These are phyloP conservation scores for Gandaritis pyraliata DNA, from an alignment of 2,888 invertebrate species.

Conservation along the genomic window DNA sequence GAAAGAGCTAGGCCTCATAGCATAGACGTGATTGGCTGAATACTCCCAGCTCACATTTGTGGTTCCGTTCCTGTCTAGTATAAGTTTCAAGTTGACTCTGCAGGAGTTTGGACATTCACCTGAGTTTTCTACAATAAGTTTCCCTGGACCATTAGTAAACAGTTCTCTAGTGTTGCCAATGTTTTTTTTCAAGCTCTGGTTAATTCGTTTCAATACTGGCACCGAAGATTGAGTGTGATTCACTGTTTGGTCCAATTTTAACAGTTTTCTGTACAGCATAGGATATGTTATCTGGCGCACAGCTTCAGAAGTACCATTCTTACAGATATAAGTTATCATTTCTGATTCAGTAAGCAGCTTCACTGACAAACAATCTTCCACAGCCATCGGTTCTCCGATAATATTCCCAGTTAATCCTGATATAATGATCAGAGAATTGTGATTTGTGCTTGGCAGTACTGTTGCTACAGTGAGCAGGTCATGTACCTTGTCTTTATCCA, in stretches of 20 bases:
- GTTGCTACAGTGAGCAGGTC: slow-evolving; percentile 87
- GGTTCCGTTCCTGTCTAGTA: slow-evolving; percentile 81
- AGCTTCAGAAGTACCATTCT: slow-evolving; percentile 84
- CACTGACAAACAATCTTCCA: slow-evolving; percentile 85
- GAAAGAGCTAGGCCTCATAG: slow-evolving; percentile 89
- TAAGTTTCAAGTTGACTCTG: slow-evolving; percentile 85
- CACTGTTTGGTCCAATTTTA: slow-evolving; percentile 61
- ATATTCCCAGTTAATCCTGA: slow-evolving; percentile 89
- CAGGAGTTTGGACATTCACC: slow-evolving; percentile 89
- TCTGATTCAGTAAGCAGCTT: slow-evolving; percentile 83
- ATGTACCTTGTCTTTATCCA: slow-evolving; percentile 88
- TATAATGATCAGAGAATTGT: slow-evolving; percentile 87
- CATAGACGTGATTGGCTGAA: slow-evolving; percentile 86
- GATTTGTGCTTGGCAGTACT: slow-evolving; percentile 76
- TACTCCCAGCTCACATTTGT: slow-evolving; percentile 86
- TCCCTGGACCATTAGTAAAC: slow-evolving; percentile 85
- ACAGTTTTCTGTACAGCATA: slow-evolving; percentile 62
- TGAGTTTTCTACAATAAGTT: slow-evolving; percentile 88
- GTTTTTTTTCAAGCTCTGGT: slow-evolving; percentile 83
- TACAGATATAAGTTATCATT: slow-evolving; percentile 83
- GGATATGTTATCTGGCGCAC: slow-evolving; percentile 71
- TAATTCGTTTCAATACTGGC: slow-evolving; percentile 75
- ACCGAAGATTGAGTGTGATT: slow-evolving; percentile 57
- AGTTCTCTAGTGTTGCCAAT: slow-evolving; percentile 83
- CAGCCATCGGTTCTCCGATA: slow-evolving; percentile 85